A percentile compares a stretch with the other conserved stretches of the same genome.
Evolutionary conservation across 1,140 invertebrate species (phyloP).

Genomic region (Coptotermes formosanus): DNA sequence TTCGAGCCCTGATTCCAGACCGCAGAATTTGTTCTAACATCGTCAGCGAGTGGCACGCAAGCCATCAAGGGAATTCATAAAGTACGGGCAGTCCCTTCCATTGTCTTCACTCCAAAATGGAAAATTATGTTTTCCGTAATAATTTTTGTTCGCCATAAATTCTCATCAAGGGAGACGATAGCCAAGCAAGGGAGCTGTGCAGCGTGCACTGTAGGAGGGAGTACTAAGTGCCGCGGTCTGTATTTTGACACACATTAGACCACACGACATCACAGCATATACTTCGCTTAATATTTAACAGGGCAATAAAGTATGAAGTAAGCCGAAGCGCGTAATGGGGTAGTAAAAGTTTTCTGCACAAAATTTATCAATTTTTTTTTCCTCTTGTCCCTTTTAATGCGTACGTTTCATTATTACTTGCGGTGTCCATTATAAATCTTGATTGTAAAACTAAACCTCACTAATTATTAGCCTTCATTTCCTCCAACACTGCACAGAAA

Average conservation of each 20-base stretch:
- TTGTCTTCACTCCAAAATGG: conserved; percentile 7
- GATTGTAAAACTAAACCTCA: not conserved
- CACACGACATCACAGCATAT: conserved; percentile 13
- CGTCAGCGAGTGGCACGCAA: not conserved
- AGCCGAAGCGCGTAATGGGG: not conserved
- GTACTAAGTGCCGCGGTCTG: not conserved
- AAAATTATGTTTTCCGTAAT: conserved; percentile 14
- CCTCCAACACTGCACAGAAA: not conserved
- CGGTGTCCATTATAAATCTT: conserved; percentile 11
- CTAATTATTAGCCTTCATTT: conserved; percentile 2
- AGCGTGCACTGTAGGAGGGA: not conserved
- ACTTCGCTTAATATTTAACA: conserved; percentile 19
- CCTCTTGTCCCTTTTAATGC: not conserved
- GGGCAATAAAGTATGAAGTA: conserved; percentile 3
- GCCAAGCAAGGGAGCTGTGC: not conserved
- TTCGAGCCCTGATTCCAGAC: no score
- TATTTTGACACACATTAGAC: conserved; percentile 17
- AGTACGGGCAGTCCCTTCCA: not conserved
- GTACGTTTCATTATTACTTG: conserved; percentile 1
- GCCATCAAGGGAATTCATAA: conserved; percentile 7
- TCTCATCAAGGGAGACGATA: not conserved
- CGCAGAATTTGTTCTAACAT: not conserved
- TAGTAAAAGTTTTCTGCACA: not conserved
- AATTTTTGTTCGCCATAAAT: conserved; percentile 17
- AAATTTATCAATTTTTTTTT: conserved; percentile 12